phyloP scores from a whole-genome alignment of 2,113 vertebrate species.

The Trogon melanurus region DNA sequence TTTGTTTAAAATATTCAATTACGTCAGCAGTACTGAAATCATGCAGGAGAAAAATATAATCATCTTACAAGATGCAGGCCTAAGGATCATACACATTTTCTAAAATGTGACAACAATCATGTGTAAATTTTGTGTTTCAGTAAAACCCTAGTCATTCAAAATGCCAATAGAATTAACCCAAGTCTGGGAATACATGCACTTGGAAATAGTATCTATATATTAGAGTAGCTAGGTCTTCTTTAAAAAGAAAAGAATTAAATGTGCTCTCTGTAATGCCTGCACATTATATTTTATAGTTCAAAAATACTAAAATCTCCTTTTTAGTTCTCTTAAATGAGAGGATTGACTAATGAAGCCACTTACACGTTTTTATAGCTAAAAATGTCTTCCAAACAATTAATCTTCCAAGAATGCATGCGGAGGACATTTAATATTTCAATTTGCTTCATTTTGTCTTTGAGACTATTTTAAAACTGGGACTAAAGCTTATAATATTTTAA shows the following conservation, averaged over 20 bases:
- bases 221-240: background rate
- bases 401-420: constrained; percentile 3
- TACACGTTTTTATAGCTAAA: background rate
- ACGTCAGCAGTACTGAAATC: background rate
- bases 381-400: constrained; percentile 16
- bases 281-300: background rate
- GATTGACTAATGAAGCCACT: constrained; percentile 5
- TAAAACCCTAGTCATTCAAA: background rate
- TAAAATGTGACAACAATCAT: background rate
- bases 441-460: constrained; percentile 54
- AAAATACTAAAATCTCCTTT: background rate
- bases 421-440: constrained; percentile 56
- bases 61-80: background rate
- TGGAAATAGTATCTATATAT: background rate
- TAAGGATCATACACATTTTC: background rate
- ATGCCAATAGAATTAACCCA: background rate
- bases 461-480: constrained; percentile 48
- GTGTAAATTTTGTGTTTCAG: background rate
- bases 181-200: background rate
- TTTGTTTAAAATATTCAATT: background rate
- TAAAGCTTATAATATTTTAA: constrained; percentile 67
- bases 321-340: background rate
- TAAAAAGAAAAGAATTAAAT: background rate
- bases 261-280: background rate
- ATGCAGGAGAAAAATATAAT: background rate